Percentiles rank a stretch among this genome's conserved stretches.
Conservation (phyloP, 2,888 invertebrate genomes). For the Philopedon plagiatum region DNA sequence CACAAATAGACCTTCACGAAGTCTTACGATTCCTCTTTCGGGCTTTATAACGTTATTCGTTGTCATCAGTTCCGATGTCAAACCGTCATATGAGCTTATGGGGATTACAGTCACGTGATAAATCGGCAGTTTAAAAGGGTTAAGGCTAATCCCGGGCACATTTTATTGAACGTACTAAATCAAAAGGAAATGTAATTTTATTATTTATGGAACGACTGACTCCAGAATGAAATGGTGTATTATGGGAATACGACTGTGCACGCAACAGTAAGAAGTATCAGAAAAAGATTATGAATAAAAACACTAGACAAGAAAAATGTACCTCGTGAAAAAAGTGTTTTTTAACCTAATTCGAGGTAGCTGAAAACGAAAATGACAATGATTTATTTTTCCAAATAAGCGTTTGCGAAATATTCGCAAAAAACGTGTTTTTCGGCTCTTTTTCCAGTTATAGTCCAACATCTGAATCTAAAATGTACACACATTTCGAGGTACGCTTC, state of each 20-base stretch:
- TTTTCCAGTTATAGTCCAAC: too few relatives aligned
- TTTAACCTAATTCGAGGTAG: too few relatives aligned
- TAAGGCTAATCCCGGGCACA: slow-evolving; percentile 29
- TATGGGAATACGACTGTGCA: slow-evolving; percentile 1
- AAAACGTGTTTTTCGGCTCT: too few relatives aligned
- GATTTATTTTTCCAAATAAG: too few relatives aligned
- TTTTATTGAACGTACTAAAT: slow-evolving; percentile 40
- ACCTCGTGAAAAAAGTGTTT: too few relatives aligned
- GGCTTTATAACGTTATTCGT: background rate
- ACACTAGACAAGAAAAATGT: too few relatives aligned
- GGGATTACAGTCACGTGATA: slow-evolving; percentile 40
- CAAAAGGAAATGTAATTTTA: slow-evolving; percentile 24
- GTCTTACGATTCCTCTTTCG: background rate
- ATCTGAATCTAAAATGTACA: too few relatives aligned
- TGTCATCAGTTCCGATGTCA: slow-evolving; percentile 12
- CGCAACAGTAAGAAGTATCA: too few relatives aligned
- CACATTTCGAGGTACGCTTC: too few relatives aligned
- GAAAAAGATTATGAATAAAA: too few relatives aligned
- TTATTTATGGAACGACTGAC: slow-evolving; percentile 4
- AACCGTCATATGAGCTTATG: slow-evolving; percentile 35
- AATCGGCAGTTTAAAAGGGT: slow-evolving; percentile 36
- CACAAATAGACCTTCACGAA: background rate
- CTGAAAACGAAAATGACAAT: too few relatives aligned
- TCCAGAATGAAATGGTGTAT: background rate
- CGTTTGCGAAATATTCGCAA: too few relatives aligned